Base-by-base conservation (phyloP, 64 coral and sea anemone species). In the Anthopleura sola region DNA sequence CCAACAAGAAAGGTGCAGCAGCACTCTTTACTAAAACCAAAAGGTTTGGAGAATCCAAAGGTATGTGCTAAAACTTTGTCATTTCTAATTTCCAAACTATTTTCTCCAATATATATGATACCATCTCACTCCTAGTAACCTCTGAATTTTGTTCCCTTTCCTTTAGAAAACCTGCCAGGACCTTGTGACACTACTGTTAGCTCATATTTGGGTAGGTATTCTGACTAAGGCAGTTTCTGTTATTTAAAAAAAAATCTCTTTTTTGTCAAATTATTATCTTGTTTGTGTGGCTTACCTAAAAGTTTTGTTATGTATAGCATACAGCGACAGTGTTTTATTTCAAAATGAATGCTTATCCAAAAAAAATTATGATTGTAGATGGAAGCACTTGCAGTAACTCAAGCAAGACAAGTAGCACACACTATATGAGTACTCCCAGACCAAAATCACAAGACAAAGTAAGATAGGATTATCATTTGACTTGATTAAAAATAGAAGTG, bases 11-110 rank as follows among this genome's bases (percentile, higher is more conserved):
- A 31, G 31, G 34, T 15, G 23, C 16, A 13, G 74, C 68, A 28
- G 36, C 40, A 37, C 66, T 79, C 5, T 91, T 91, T 81, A 49
- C 68, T 23, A 91, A 86, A 36, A 68, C 83, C 24, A 91, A 91
- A 37, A 75, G 89, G 55, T 91, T 91, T 86, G 18, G 50, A 21
- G 83, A 91, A 36, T 68, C 77, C 33, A 91, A 91, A 86, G 89
- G 89, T 91, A 1, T 64, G 60, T 44, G 9, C 4, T 44, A 44
- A 44, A n/a, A n/a, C n/a, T n/a, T n/a, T n/a, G n/a, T n/a, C n/a
- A n/a, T n/a, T n/a, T n/a, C 40, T 64, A 64, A 64, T 64, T 64
- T n/a, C 8, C 24, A n/a, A n/a, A 64, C 24, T 24, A 10, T 56
- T 56, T 21, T 19, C 15, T 56, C 17, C 54, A 0, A 21, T 44